phyloP scores from a whole-genome alignment of 1,140 invertebrate genomes.

The Dysdera silvatica region DNA sequence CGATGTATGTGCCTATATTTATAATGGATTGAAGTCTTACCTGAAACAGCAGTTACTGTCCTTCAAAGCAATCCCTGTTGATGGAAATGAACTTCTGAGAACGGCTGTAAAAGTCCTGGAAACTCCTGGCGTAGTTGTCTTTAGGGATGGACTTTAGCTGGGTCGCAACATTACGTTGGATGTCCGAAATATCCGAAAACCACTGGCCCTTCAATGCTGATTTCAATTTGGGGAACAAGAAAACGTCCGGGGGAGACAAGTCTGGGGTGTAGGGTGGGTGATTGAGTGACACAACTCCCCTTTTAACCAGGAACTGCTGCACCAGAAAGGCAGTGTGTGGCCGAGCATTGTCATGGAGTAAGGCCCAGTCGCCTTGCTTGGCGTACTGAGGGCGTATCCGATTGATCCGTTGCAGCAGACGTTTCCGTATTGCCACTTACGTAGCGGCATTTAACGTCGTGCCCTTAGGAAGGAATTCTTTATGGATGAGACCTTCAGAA shows the following conservation, averaged over 20 bases:
- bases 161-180: no score
- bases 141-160: no score
- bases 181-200: neutral
- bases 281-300: neutral
- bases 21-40: no score
- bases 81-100: no score
- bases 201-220: neutral
- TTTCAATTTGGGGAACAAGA: constrained; percentile 6
- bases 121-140: no score
- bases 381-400: constrained; percentile 15
- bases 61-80: no score
- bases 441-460: constrained; percentile 27
- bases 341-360: constrained; percentile 40
- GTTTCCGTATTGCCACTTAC: constrained; percentile 20
- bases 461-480: constrained; percentile 24
- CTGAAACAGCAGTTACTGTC: no score
- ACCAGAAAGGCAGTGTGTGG: neutral
- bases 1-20: no score
- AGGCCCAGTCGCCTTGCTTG: constrained; percentile 7
- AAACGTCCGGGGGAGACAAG: neutral
- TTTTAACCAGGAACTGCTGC: no score
- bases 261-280: neutral
- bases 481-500: constrained; percentile 12
- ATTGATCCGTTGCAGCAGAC: constrained; percentile 24
- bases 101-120: no score